A percentile compares a stretch with the other conserved stretches of the same genome.
Conservation (phyloP, 1,140 invertebrate genomes). For the Pogonognathellus flavescens region DNA sequence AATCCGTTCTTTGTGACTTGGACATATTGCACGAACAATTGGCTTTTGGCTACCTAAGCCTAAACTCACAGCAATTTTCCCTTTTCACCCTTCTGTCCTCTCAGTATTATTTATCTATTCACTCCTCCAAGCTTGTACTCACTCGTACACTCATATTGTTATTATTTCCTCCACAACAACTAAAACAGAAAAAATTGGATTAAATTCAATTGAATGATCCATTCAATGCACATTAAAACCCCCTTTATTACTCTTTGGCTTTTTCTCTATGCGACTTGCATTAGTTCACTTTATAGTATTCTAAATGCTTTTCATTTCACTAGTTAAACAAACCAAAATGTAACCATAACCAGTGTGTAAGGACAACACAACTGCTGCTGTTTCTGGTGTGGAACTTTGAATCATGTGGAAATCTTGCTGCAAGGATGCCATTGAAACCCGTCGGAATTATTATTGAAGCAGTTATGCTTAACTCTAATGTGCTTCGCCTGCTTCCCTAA, state of each 20-base stretch:
- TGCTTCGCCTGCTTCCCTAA: neutral
- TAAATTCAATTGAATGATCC: conserved; percentile 52
- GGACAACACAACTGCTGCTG: too few relatives aligned
- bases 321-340: conserved; percentile 34
- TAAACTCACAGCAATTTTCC: neutral
- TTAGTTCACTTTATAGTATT: neutral
- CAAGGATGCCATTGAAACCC: neutral
- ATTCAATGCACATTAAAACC: conserved; percentile 39
- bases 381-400: too few relatives aligned
- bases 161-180: conserved; percentile 10
- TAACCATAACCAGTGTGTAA: neutral
- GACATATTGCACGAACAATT: conserved; percentile 32
- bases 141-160: conserved; percentile 10
- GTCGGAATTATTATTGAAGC: neutral
- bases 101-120: neutral
- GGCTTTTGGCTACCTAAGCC: conserved; percentile 31
- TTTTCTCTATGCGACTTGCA: conserved; percentile 34
- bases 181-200: conserved; percentile 51
- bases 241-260: conserved; percentile 42
- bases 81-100: neutral
- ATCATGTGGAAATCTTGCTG: neutral
- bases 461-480: neutral
- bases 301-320: conserved; percentile 8
- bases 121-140: neutral
- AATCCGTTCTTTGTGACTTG: conserved; percentile 35